Conservation (phyloP, 2,888 invertebrate species). For the Dysmachus trigonus region DNA sequence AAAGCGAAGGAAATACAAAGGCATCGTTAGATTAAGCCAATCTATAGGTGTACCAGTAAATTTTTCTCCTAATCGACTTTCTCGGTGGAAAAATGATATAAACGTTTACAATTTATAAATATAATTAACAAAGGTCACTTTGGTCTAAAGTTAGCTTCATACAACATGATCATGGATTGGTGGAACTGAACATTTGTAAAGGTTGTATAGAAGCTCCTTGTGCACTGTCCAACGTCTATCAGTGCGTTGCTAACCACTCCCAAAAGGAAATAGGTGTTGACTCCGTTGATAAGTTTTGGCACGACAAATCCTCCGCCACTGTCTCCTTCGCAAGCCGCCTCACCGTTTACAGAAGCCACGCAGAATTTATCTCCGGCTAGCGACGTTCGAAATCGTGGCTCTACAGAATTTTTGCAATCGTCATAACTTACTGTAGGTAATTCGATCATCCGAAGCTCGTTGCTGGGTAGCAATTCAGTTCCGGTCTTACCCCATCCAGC, state of each 20-base stretch:
- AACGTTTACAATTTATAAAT: not conserved
- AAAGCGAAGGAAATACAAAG: no score
- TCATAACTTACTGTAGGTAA: slow-evolving; percentile 50
- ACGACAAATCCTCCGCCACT: slow-evolving; percentile 56
- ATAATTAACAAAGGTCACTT: not conserved
- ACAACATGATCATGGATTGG: not conserved
- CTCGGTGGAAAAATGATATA: not conserved
- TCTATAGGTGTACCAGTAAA: no score
- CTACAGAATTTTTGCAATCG: slow-evolving; percentile 50
- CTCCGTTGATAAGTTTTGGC: slow-evolving; percentile 10
- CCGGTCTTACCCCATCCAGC: slow-evolving; percentile 53
- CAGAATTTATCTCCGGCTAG: slow-evolving; percentile 60
- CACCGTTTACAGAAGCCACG: slow-evolving; percentile 52
- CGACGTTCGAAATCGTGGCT: slow-evolving; percentile 42
- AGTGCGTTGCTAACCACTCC: slow-evolving; percentile 55
- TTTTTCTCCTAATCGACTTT: not conserved
- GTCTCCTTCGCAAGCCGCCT: slow-evolving; percentile 54
- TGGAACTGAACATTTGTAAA: slow-evolving; percentile 52
- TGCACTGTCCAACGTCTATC: not conserved
- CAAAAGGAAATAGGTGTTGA: slow-evolving; percentile 51
- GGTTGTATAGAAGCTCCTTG: slow-evolving; percentile 41
- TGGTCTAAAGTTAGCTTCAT: slow-evolving; percentile 1
- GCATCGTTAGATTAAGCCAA: no score
- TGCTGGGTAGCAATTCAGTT: slow-evolving; percentile 39
- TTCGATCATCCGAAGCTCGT: slow-evolving; percentile 49